These are phyloP conservation scores for Chloroclystis v-ata DNA, from an alignment of 2,888 invertebrate genomes.

Conservation along the genomic window DNA sequence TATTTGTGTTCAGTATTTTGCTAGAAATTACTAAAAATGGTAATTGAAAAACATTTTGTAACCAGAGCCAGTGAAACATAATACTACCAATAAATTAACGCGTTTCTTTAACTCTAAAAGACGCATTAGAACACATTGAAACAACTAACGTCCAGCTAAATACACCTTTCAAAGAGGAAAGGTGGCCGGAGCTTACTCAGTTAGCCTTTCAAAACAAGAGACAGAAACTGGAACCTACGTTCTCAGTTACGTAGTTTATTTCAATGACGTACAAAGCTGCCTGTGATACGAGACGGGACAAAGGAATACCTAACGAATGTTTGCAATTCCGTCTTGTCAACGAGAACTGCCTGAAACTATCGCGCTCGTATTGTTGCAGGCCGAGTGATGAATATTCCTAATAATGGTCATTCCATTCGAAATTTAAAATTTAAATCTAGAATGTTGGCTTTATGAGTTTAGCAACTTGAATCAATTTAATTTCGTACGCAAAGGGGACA, in stretches of 20 bases:
- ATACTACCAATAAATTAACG: too few relatives aligned
- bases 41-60: too few relatives aligned
- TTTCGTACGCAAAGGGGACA: too few relatives aligned
- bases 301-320: slow-evolving; percentile 52
- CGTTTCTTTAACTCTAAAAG: too few relatives aligned
- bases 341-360: slow-evolving; percentile 36
- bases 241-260: slow-evolving; percentile 13
- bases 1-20: neutral
- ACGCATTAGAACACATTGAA: neutral
- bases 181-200: slow-evolving; percentile 5
- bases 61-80: too few relatives aligned
- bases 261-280: slow-evolving; percentile 25
- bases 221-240: slow-evolving; percentile 5
- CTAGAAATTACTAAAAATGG: too few relatives aligned
- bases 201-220: slow-evolving; percentile 12
- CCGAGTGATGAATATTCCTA: slow-evolving; percentile 15
- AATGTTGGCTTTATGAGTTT: too few relatives aligned
- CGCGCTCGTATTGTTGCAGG: slow-evolving; percentile 24
- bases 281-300: slow-evolving; percentile 33
- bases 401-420: slow-evolving; percentile 1
- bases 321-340: slow-evolving; percentile 41
- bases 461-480: too few relatives aligned
- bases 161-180: neutral
- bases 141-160: neutral
- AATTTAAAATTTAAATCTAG: slow-evolving; percentile 3